Evolutionary conservation across 2,113 vertebrate genomes (phyloP), one percentile per base, ranked within the genome.

Genomic region (Vireo altiloquus): DNA sequence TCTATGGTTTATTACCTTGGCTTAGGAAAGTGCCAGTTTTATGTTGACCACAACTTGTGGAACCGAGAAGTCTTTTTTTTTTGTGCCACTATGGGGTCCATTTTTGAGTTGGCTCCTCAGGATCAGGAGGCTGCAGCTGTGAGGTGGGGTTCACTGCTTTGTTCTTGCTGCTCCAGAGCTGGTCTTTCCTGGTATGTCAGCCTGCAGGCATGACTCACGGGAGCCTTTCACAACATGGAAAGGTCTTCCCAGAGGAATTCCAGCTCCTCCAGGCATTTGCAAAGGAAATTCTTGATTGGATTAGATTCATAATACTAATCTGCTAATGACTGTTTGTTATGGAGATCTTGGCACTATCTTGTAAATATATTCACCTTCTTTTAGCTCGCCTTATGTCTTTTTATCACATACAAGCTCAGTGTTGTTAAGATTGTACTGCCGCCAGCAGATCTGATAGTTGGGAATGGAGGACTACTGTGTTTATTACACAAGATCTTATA

Each of bases 241-340:
- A 96, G 64, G 74, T 87, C 90, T 93, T 97, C 94, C 94, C 94
- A 66, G 63, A 97, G 89, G 90, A 92, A 94, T 96, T 97, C 87
- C 92, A 47, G 75, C 87, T 93, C 92, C 94, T 97, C 46, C 82
- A 90, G 95, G 81, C 89, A 90, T 86, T 96, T 97, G 96, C 92
- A 92, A 92, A 94, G 92, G 88, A 95, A 96, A 82, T 89, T 96
- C 85, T 97, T 97, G 96, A 97, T 97, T 96, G 95, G 94, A 96
- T 97, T 96, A 95, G 82, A 93, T 96, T 96, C 90, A 53, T 93
- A 96, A 93, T 77, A 69, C 92, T 94, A 88, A 95, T 96, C 91
- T 85, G 71, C 89, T 96, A 96, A 96, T 92, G 78, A 86, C 80
- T 93, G 87, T 94, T 95, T 96, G 94, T 90, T 94, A 90, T 94